These are phyloP conservation scores for Misgurnus mizolepis DNA, from an alignment of 2,113 vertebrate genomes.

Conservation along the genomic window DNA sequence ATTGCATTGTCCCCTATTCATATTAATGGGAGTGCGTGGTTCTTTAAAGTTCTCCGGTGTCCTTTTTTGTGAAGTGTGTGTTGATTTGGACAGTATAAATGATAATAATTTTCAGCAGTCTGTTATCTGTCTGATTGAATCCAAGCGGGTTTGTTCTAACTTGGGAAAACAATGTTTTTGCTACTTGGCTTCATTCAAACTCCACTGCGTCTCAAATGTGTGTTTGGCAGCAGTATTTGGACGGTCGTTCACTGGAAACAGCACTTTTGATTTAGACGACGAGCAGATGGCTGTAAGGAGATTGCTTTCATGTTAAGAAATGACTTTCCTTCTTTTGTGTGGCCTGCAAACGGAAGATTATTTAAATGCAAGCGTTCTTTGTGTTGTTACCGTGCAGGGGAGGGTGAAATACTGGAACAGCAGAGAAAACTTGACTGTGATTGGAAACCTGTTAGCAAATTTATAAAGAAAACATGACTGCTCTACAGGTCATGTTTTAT, in stretches of 20 bases:
- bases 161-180: constrained; percentile 37
- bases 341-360: constrained; percentile 59
- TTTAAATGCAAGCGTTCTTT: constrained; percentile 55
- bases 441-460: constrained; percentile 13
- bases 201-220: constrained; percentile 22
- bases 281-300: constrained; percentile 61
- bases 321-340: constrained; percentile 56
- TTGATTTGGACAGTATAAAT: constrained; percentile 25
- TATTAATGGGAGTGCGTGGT: too few species aligned
- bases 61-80: not conserved
- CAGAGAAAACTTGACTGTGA: not conserved
- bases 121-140: constrained; percentile 24
- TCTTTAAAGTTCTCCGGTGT: not conserved
- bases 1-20: too few species aligned
- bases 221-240: constrained; percentile 44
- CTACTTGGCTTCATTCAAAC: constrained; percentile 27
- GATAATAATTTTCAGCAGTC: constrained; percentile 23
- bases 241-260: constrained; percentile 35
- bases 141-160: constrained; percentile 28
- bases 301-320: constrained; percentile 53
- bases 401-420: constrained; percentile 7
- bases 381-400: constrained; percentile 51
- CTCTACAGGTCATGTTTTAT: not conserved
- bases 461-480: not conserved
- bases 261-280: constrained; percentile 50